Evolutionary conservation across 37 sponge, comb jelly and placozoan species (phyloP).

Genomic region (Mnemiopsis leidyi): DNA sequence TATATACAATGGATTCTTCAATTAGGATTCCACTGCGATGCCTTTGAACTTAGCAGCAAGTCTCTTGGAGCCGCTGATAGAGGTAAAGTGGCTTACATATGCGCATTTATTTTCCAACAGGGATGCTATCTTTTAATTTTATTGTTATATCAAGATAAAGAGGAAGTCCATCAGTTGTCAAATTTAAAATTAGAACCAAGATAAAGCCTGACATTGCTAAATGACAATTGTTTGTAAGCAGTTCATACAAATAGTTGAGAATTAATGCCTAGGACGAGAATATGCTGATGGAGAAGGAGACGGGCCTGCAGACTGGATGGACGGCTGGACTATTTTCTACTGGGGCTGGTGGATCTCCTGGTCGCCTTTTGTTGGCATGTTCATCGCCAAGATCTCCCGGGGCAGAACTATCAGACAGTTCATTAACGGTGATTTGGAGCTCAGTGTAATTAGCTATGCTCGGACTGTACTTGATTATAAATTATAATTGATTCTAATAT

Average conservation of each 20-base stretch:
- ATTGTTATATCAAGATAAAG: too few species aligned
- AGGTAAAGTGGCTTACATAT: constrained; percentile 33
- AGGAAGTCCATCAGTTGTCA: too few species aligned
- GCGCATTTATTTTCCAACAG: too few species aligned
- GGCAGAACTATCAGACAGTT: constrained; percentile 51
- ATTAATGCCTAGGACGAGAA: too few species aligned
- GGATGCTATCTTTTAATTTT: too few species aligned
- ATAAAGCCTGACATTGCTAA: too few species aligned
- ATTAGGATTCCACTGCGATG: constrained; percentile 39
- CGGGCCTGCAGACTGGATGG: constrained; percentile 40
- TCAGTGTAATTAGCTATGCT: too few species aligned
- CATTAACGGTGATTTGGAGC: constrained; percentile 64
- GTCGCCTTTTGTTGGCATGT: constrained; percentile 64
- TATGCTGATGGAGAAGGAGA: constrained; percentile 1
- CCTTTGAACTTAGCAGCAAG: constrained; percentile 16
- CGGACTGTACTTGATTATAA: too few species aligned
- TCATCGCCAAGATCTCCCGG: constrained; percentile 59
- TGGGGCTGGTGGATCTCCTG: constrained; percentile 67
- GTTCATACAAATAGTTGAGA: too few species aligned
- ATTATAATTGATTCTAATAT: too few species aligned
- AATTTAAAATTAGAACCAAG: too few species aligned
- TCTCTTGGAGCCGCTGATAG: constrained; percentile 37
- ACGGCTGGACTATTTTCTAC: constrained; percentile 64
- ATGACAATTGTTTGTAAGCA: too few species aligned
- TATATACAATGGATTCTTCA: constrained; percentile 46